Percentiles rank a stretch among this genome's conserved stretches.
Conservation (phyloP, 2,888 invertebrate genomes). For the Ennomos erosarius region DNA sequence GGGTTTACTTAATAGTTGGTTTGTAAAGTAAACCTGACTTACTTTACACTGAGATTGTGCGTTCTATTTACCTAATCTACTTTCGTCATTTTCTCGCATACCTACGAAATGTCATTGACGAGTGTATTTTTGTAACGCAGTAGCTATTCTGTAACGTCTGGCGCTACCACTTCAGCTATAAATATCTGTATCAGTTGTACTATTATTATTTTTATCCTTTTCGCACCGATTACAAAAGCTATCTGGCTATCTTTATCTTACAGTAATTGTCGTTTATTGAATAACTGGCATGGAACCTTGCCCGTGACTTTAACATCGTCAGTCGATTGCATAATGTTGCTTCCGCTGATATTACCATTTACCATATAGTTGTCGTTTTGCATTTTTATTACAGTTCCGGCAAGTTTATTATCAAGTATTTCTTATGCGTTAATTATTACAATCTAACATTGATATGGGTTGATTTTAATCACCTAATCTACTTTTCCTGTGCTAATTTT, state of each 20-base stretch:
- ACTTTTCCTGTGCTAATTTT: too few species aligned
- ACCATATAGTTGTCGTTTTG: not conserved
- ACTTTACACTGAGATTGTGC: slow-evolving; percentile 3
- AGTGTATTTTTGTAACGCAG: slow-evolving; percentile 42
- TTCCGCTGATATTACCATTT: slow-evolving; percentile 19
- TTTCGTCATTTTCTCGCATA: slow-evolving; percentile 22
- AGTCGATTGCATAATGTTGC: slow-evolving; percentile 14
- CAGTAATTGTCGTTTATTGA: slow-evolving; percentile 8
- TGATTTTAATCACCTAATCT: too few species aligned
- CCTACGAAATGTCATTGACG: slow-evolving; percentile 28
- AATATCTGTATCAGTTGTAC: slow-evolving; percentile 27
- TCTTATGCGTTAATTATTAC: not conserved
- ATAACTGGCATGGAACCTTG: slow-evolving; percentile 29
- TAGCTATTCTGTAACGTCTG: slow-evolving; percentile 40
- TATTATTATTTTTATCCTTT: slow-evolving; percentile 25
- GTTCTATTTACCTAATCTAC: slow-evolving; percentile 20
- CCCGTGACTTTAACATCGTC: slow-evolving; percentile 32
- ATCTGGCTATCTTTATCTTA: slow-evolving; percentile 6
- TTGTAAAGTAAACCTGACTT: too few species aligned
- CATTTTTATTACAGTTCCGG: not conserved
- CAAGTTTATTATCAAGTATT: not conserved
- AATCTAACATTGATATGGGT: too few species aligned
- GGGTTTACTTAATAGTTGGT: too few species aligned
- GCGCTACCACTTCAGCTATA: slow-evolving; percentile 29
- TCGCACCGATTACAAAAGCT: slow-evolving; percentile 4